These are phyloP conservation scores for Leptodactylus fallax DNA, from an alignment of 2,797 vertebrate species.

Conservation along the genomic window DNA sequence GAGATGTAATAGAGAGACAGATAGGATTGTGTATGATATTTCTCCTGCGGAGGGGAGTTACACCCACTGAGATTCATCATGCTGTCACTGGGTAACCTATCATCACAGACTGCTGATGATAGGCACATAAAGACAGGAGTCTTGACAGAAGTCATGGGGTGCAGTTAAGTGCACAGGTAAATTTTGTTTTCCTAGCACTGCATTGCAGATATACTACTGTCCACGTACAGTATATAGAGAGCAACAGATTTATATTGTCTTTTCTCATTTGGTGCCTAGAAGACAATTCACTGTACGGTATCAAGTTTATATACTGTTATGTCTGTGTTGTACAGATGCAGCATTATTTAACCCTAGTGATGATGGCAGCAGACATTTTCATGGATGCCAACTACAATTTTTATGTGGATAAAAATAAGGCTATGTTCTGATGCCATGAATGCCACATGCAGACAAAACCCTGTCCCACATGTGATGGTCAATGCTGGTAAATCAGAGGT, in stretches of 20 bases:
- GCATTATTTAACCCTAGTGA: background rate
- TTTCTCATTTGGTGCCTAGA: background rate
- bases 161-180: background rate
- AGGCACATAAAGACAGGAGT: slow-evolving; percentile 10
- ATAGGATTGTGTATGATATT: slow-evolving; percentile 18
- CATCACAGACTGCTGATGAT: slow-evolving; percentile 24
- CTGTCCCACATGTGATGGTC: too few species aligned
- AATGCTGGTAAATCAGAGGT: too few species aligned
- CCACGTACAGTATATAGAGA: background rate
- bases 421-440: too few species aligned
- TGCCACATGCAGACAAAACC: too few species aligned
- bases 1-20: slow-evolving; percentile 30
- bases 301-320: background rate
- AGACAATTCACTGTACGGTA: background rate
- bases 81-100: slow-evolving; percentile 33
- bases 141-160: slow-evolving; percentile 2
- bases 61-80: slow-evolving; percentile 38
- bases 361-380: background rate
- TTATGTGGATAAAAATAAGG: too few species aligned
- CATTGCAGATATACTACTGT: background rate
- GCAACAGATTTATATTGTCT: background rate
- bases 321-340: background rate
- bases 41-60: slow-evolving; percentile 1
- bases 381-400: too few species aligned
- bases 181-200: background rate